Conservation (phyloP, 1,140 invertebrate genomes). For the Macrocentrus cingulum region DNA sequence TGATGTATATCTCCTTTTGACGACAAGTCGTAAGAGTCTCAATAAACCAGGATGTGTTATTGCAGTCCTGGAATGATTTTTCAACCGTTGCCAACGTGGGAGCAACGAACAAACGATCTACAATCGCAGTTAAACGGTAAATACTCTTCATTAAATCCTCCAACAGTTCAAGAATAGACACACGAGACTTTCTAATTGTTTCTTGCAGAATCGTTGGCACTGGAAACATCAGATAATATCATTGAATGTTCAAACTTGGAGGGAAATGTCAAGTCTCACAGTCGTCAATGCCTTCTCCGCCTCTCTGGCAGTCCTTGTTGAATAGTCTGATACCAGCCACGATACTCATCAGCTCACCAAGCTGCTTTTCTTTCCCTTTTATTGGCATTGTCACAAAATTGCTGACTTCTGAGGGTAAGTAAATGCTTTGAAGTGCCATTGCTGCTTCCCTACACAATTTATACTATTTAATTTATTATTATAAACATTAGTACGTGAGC, state of each 20-base stretch:
- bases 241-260: background rate
- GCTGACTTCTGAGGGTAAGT: conserved; percentile 68
- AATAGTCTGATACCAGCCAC: conserved; percentile 69
- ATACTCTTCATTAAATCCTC: conserved; percentile 64
- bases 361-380: conserved; percentile 58
- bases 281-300: conserved; percentile 68
- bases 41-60: conserved; percentile 57
- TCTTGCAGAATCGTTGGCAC: conserved; percentile 66
- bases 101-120: conserved; percentile 48
- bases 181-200: conserved; percentile 58
- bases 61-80: conserved; percentile 8
- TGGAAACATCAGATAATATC: conserved; percentile 40
- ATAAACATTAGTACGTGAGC: too few relatives aligned
- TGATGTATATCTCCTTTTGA: conserved; percentile 65
- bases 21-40: conserved; percentile 62
- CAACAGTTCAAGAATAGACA: conserved; percentile 59
- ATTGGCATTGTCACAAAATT: conserved; percentile 64
- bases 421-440: conserved; percentile 72
- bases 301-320: conserved; percentile 68
- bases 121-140: conserved; percentile 63
- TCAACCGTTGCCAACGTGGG: background rate
- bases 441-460: conserved; percentile 62
- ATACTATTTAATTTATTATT: too few relatives aligned
- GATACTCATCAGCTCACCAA: conserved; percentile 63
- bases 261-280: conserved; percentile 52